Percentiles rank a stretch among this genome's conserved stretches.
These are phyloP conservation scores for Propithecus coquereli DNA, from an alignment of 2,113 vertebrate species.

Conservation along the genomic window DNA sequence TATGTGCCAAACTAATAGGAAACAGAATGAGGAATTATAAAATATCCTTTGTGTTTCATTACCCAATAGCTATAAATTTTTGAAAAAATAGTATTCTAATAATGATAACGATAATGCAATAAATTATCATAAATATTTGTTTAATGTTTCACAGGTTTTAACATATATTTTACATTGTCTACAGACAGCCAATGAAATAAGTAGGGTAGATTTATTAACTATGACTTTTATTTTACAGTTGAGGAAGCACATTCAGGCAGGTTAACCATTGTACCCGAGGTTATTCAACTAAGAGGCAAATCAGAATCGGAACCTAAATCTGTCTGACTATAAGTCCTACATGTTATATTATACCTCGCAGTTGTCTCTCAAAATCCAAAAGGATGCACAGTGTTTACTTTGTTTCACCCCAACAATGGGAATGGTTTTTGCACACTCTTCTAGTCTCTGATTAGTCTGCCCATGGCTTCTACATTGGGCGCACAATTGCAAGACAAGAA, in stretches of 20 bases:
- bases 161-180: neutral
- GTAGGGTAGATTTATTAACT: neutral
- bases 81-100: neutral
- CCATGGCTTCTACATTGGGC: neutral
- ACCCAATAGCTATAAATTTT: neutral
- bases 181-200: neutral
- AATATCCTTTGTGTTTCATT: neutral
- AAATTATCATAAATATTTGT: neutral
- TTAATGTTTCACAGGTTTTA: neutral
- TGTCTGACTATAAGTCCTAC: neutral
- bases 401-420: neutral
- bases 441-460: neutral
- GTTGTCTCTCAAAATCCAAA: neutral
- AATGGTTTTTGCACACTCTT: neutral
- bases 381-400: neutral
- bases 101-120: neutral
- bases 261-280: neutral
- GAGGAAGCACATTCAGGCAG: neutral
- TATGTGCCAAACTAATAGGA: neutral
- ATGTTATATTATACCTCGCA: neutral
- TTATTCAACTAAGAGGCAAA: neutral
- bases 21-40: neutral
- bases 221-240: constrained; percentile 13
- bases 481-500: constrained; percentile 18
- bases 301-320: neutral